These are phyloP conservation scores for Steinernema khuongi DNA, from an alignment of 1,140 invertebrate genomes.

Conservation along the genomic window DNA sequence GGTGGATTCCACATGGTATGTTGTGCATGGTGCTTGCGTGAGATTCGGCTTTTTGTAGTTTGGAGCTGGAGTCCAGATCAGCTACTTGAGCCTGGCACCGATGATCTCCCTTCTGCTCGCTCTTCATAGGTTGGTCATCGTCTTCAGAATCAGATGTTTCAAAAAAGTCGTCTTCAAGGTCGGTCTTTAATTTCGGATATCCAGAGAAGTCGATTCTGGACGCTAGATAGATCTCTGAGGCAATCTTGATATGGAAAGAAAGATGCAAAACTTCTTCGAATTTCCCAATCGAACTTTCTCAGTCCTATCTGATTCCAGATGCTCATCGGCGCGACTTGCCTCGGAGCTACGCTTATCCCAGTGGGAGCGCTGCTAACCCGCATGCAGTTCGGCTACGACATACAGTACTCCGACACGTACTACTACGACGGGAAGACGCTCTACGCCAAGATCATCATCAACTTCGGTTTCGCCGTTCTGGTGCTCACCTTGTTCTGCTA, in stretches of 20 bases:
- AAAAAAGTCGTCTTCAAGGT: background rate
- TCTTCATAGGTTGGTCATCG: background rate
- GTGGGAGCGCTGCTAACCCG: background rate
- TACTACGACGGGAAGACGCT: constrained; percentile 5
- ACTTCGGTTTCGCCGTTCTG: background rate
- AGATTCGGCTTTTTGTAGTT: background rate
- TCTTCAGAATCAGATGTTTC: background rate
- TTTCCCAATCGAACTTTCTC: no score
- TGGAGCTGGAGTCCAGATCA: background rate
- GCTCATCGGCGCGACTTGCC: background rate
- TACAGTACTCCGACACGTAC: background rate
- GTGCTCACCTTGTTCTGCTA: background rate
- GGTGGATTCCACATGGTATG: background rate
- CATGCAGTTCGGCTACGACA: background rate
- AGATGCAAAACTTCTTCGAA: no score
- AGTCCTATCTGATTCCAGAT: background rate
- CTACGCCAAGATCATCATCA: background rate
- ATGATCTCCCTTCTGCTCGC: background rate
- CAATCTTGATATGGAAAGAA: background rate
- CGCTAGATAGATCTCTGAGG: background rate
- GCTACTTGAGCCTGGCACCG: background rate
- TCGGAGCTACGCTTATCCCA: background rate
- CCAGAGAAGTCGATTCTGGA: background rate
- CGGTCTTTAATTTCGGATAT: background rate
- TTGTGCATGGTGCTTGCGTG: background rate